Evolutionary conservation across 2,113 vertebrate genomes (phyloP), one percentile per base, ranked within the genome.

Genomic region (Urocitellus parryii): DNA sequence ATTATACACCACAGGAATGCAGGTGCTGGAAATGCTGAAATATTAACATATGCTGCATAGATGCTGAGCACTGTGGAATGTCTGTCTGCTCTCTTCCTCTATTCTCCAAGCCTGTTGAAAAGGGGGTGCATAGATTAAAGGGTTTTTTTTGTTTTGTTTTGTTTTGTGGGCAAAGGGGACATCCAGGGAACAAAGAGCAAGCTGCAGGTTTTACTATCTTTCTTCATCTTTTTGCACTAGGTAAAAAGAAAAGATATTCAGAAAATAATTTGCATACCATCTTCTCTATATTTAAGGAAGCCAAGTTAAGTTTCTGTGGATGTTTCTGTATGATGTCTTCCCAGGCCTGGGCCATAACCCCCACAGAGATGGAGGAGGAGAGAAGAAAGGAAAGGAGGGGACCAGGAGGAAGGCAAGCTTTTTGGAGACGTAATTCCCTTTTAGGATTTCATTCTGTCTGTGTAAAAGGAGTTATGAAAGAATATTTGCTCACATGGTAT

Each of bases 151-250:
- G 18, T 56, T 5, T 56, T 17, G 5, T 58, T 58, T 58, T 4
- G 72, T 51, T n/a, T 56, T 90, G 34, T 53, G 5, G 25, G 85
- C 4, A 61, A 63, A 92, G 67, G 67, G 80, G 86, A 77, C 17
- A 70, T 74, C 58, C 77, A 96, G 70, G 8, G 16, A 63, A 65
- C 34, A 72, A 79, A 45, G 22, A 74, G 8, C 11, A 51, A 91
- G 4, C 0, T 34, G 16, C 0, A 17, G 14, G 0, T 61, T 74
- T 80, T 84, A 95, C 51, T 92, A 32, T 10, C 34, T 61, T 65
- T n/a, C 96, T 96, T 93, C 78, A 95, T 95, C 78, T 7, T 53
- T 53, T 73, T 73, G 67, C 2, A 56, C 73, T 42, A 90, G 51
- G 81, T 68, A 96, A 97, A 74, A 93, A 11, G 63, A 67, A 67